These are phyloP conservation scores for Zaprionus obscuricornis DNA, from an alignment of 2,888 invertebrate genomes.

Conservation along the genomic window DNA sequence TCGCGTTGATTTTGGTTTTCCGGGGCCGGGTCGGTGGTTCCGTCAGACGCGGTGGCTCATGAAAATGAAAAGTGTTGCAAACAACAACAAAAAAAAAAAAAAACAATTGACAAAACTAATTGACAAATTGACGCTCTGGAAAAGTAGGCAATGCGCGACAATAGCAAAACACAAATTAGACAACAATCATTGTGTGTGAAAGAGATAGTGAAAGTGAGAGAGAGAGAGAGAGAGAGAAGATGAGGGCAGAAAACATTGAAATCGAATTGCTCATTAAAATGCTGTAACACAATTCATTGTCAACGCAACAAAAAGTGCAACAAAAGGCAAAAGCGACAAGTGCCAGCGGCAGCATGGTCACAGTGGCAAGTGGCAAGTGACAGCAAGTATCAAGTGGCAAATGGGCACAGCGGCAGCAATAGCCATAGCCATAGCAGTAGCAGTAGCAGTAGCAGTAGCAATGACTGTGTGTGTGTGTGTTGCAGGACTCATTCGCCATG, in stretches of 20 bases:
- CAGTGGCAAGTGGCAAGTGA: slow-evolving; percentile 3
- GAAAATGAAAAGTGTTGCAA: slow-evolving; percentile 45
- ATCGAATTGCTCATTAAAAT: slow-evolving; percentile 80
- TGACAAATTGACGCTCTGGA: slow-evolving; percentile 59
- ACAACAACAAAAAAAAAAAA: too few species aligned
- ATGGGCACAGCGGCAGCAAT: too few species aligned
- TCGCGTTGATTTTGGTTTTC: neutral
- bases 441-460: too few species aligned
- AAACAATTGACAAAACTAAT: slow-evolving; percentile 62
- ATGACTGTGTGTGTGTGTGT: neutral
- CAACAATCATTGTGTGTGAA: too few species aligned
- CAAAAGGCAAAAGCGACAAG: slow-evolving; percentile 3
- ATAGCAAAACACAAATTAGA: slow-evolving; percentile 19
- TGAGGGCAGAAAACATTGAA: slow-evolving; percentile 33
- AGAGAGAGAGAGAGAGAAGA: neutral
- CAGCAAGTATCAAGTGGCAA: too few species aligned
- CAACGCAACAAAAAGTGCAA: too few species aligned
- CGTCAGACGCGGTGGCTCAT: too few species aligned
- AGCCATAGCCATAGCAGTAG: too few species aligned
- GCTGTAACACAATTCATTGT: slow-evolving; percentile 40
- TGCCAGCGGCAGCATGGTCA: too few species aligned
- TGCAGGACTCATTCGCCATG: slow-evolving; percentile 59
- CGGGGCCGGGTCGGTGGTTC: too few species aligned
- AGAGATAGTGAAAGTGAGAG: neutral
- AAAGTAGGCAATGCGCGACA: slow-evolving; percentile 23